These are phyloP conservation scores for Neodon shergylaensis DNA, from an alignment of 2,113 vertebrate genomes.

Conservation along the genomic window DNA sequence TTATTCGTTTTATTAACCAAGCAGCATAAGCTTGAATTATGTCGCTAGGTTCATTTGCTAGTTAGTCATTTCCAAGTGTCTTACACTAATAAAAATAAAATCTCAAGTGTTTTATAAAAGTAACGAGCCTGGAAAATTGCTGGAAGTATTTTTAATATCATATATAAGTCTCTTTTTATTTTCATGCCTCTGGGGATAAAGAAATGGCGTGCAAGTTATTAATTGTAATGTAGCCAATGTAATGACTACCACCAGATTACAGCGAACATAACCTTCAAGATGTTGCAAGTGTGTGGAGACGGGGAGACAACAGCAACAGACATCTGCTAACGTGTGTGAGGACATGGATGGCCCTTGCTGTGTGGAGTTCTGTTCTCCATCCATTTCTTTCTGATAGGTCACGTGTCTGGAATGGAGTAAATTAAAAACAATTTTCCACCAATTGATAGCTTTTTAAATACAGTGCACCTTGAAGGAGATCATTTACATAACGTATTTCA, in stretches of 20 bases:
- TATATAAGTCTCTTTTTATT: conserved; percentile 79
- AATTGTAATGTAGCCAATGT: conserved; percentile 66
- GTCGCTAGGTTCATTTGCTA: conserved; percentile 85
- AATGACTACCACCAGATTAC: conserved; percentile 73
- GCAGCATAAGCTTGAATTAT: conserved; percentile 86
- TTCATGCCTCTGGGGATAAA: conserved; percentile 68
- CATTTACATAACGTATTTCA: conserved; percentile 86
- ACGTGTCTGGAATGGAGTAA: conserved; percentile 78
- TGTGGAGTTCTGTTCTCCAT: conserved; percentile 74
- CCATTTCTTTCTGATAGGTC: conserved; percentile 75
- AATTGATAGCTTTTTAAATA: conserved; percentile 85
- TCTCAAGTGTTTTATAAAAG: conserved; percentile 87
- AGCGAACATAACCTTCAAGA: conserved; percentile 66
- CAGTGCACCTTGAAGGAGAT: conserved; percentile 83
- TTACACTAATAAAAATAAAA: conserved; percentile 86
- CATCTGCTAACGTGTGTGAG: conserved; percentile 39
- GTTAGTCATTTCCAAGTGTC: conserved; percentile 85
- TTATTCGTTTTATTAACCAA: conserved; percentile 85
- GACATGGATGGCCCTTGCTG: conserved; percentile 52
- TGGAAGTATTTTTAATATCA: conserved; percentile 82
- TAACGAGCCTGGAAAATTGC: conserved; percentile 74
- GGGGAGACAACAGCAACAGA: conserved; percentile 17
- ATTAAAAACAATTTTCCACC: conserved; percentile 85
- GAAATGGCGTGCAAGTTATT: conserved; percentile 68
- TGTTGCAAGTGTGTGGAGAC: conserved; percentile 52